Evolutionary conservation across 2,113 vertebrate species (phyloP).

Genomic region (Grammomys surdaster): DNA sequence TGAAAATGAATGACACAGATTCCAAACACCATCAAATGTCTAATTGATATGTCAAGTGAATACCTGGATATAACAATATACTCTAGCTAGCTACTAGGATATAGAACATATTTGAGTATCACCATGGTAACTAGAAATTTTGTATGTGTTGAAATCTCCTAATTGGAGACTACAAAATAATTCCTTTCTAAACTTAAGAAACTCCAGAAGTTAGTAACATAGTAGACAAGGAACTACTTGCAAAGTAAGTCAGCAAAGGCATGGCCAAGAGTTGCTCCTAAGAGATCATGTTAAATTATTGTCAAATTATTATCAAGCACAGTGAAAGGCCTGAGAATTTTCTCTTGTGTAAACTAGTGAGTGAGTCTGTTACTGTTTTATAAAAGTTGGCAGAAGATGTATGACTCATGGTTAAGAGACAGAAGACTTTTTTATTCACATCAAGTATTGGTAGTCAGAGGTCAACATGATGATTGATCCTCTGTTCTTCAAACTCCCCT

Average conservation of each 20-base stretch:
- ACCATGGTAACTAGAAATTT: not conserved
- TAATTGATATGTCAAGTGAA: not conserved
- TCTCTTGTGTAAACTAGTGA: not conserved
- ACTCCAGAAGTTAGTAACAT: not conserved
- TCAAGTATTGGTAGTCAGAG: not conserved
- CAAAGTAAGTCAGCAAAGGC: not conserved
- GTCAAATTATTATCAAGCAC: not conserved
- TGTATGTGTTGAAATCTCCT: constrained; percentile 15
- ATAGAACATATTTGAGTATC: constrained; percentile 1
- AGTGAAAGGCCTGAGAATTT: not conserved
- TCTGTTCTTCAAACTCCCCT: not conserved
- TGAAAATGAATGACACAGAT: not conserved
- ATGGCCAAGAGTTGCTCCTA: not conserved
- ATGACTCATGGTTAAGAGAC: not conserved
- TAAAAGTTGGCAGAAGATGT: not conserved
- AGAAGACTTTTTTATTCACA: constrained; percentile 3
- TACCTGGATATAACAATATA: not conserved
- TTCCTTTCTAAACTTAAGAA: not conserved
- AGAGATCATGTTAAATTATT: constrained; percentile 37
- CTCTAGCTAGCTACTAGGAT: not conserved
- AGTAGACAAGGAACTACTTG: not conserved
- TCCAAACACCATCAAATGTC: constrained; percentile 29
- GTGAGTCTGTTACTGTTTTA: not conserved
- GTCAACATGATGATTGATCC: not conserved
- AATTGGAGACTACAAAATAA: not conserved